A percentile compares a stretch with the other conserved stretches of the same genome.
Evolutionary conservation across 2,888 invertebrate species (phyloP).

Genomic region (Galerucella calmariensis): DNA sequence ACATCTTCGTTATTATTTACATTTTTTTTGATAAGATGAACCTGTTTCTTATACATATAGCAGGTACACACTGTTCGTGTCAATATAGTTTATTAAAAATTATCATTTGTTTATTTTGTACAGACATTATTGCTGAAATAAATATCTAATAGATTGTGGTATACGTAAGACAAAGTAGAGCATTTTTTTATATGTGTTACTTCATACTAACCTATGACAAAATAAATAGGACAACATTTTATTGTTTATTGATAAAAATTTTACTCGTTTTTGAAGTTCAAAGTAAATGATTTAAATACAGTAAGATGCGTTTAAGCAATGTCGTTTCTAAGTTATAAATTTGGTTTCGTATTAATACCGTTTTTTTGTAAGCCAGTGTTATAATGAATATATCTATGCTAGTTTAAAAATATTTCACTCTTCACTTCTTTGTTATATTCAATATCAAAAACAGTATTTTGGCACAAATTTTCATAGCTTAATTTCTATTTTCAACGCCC

Average conservation of each 20-base stretch:
- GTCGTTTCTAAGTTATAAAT: no score
- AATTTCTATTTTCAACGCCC: no score
- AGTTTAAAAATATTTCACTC: neutral
- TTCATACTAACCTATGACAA: neutral
- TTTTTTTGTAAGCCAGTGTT: no score
- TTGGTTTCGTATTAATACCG: no score
- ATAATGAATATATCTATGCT: no score
- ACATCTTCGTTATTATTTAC: neutral
- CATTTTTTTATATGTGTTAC: neutral
- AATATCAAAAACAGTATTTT: no score
- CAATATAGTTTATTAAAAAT: neutral
- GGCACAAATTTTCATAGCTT: no score
- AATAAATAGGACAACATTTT: neutral
- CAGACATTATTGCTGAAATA: conserved; percentile 6
- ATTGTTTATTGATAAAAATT: no score
- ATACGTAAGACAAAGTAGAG: neutral
- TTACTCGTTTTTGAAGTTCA: no score
- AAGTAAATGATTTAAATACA: no score
- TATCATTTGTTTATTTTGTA: conserved; percentile 3
- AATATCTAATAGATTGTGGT: conserved; percentile 1
- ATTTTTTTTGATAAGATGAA: neutral
- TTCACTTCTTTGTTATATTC: no score
- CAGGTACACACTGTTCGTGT: neutral
- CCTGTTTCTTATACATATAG: neutral
- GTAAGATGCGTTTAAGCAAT: no score